Evolutionary conservation across 2,888 invertebrate species (phyloP).

Genomic region (Clunio marinus): DNA sequence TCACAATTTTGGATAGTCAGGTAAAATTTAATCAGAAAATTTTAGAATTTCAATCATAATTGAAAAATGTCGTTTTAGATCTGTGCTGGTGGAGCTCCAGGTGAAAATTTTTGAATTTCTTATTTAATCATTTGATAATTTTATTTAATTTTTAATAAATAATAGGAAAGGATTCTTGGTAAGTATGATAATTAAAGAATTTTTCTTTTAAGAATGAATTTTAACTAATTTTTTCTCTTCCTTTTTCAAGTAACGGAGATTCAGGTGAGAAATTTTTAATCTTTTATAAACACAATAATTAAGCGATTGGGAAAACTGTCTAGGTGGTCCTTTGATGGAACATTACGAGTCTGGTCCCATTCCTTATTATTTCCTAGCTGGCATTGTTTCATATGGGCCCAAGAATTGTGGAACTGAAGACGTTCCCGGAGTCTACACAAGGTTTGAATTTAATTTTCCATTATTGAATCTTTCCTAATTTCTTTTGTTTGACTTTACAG

Average conservation of each 20-base stretch:
- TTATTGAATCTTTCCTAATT: background rate
- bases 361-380: background rate
- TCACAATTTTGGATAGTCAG: background rate
- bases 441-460: conserved; percentile 53
- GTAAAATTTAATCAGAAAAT: too few relatives aligned
- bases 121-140: too few relatives aligned
- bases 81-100: background rate
- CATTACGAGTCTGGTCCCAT: conserved; percentile 59
- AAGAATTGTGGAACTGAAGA: conserved; percentile 42
- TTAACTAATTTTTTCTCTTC: background rate
- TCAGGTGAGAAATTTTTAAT: background rate
- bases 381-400: conserved; percentile 12
- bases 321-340: background rate
- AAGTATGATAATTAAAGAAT: too few relatives aligned
- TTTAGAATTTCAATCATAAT: background rate
- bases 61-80: background rate
- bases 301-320: too few relatives aligned
- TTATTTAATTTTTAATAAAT: too few relatives aligned
- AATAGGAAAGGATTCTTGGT: background rate
- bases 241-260: background rate
- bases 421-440: conserved; percentile 68
- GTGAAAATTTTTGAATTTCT: background rate
- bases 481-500: background rate
- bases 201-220: background rate
- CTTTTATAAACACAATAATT: background rate